phyloP scores from a whole-genome alignment of 2,113 vertebrate species.

The Lophotis ruficrista region DNA sequence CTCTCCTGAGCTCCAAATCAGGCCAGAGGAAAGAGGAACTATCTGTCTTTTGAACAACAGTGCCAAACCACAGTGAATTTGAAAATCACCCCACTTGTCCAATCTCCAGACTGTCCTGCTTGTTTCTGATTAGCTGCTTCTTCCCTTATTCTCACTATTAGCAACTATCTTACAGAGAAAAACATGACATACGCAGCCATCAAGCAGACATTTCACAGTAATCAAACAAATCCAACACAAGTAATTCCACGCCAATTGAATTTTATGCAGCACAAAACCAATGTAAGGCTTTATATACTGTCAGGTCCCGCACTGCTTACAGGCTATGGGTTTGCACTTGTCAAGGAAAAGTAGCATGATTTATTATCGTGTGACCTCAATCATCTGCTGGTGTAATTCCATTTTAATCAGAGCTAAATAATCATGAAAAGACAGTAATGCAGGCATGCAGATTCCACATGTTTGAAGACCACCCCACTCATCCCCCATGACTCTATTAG shows the following conservation, averaged over 20 bases:
- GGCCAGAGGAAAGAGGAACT: not conserved
- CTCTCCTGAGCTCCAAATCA: not conserved
- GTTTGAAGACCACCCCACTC: not conserved
- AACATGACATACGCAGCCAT: not conserved
- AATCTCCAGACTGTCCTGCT: not conserved
- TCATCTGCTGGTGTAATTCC: not conserved
- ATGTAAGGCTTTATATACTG: not conserved
- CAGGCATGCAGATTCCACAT: not conserved
- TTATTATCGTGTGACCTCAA: not conserved
- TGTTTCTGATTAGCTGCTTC: not conserved
- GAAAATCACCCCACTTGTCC: not conserved
- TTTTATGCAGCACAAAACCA: not conserved
- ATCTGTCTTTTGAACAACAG: not conserved
- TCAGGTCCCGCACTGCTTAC: not conserved
- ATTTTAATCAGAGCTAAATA: not conserved
- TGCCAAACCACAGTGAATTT: not conserved
- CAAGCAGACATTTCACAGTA: not conserved
- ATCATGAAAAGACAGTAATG: not conserved
- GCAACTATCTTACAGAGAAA: not conserved
- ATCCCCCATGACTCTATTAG: not conserved
- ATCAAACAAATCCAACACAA: not conserved
- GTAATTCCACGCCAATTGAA: not conserved
- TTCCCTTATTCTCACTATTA: not conserved
- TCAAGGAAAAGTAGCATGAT: not conserved
- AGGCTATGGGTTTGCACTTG: not conserved